phyloP scores from a whole-genome alignment of 2,113 vertebrate genomes.

The Mandrillus leucophaeus region DNA sequence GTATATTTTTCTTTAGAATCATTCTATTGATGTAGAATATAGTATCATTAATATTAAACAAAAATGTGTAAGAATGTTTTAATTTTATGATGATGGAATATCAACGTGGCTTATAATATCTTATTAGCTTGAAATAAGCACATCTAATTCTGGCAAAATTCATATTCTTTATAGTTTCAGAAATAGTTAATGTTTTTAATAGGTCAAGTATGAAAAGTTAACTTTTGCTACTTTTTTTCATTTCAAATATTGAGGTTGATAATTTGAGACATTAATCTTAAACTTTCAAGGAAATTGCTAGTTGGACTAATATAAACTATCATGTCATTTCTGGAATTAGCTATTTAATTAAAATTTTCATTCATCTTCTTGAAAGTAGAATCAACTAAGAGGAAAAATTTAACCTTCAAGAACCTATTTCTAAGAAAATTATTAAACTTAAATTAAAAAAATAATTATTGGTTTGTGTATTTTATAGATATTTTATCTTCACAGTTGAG shows the following conservation, averaged over 20 bases:
- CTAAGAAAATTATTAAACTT: conserved; percentile 37
- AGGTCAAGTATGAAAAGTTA: conserved; percentile 52
- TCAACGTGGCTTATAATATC: neutral
- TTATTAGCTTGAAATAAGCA: neutral
- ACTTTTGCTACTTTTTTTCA: conserved; percentile 34
- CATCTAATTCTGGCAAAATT: neutral
- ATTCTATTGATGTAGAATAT: neutral
- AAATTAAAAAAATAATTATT: conserved; percentile 4
- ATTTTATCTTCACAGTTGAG: neutral
- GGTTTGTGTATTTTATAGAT: neutral
- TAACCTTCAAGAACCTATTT: conserved; percentile 44
- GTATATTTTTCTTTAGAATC: neutral
- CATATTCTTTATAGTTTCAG: neutral
- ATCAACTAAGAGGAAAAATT: conserved; percentile 30
- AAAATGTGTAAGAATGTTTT: neutral
- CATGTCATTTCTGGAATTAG: conserved; percentile 64
- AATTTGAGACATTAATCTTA: conserved; percentile 62
- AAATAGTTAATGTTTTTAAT: conserved; percentile 55
- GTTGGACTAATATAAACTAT: conserved; percentile 62
- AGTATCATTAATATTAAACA: neutral
- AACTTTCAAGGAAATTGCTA: conserved; percentile 62
- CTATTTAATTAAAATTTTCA: conserved; percentile 76
- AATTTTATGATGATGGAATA: neutral
- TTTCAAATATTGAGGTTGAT: conserved; percentile 60
- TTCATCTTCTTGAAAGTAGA: conserved; percentile 46